Evolutionary conservation across 1,140 invertebrate species (phyloP), one percentile per base, ranked within the genome.

Genomic region (Apis mellifera): DNA sequence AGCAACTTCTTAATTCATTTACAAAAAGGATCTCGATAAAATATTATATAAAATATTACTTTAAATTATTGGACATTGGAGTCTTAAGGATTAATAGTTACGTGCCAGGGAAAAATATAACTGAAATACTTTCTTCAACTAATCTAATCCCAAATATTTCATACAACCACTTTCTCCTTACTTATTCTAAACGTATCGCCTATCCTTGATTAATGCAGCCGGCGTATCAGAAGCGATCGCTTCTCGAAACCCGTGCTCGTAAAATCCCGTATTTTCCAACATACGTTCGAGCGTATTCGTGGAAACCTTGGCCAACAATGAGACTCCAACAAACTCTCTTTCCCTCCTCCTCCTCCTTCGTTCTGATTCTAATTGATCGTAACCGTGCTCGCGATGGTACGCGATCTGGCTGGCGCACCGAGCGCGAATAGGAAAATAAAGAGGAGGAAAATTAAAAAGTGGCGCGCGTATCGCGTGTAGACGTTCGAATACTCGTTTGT

Each of bases 401-500:
- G 17, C 12, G 60, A 62, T 62, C 32, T 32, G 4, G 32, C 32
- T 32, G 13, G 60, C 60, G 9, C 23, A 57, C 5, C 21, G 15
- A 15, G 13, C 12, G 50, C 50, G 59, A 26, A 50, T 66, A 11
- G 60, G 70, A 52, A 68, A 60, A 60, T 15, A 19, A 48, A 62
- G 52, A 50, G 17, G 26, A 55, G 3, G 77, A 50, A 59, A 76
- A 76, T 68, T 52, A 66, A 81, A 79, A 72, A 64, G 8, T 65
- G 70, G 15, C 59, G 23, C 52, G 66, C 12, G 23, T 32, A 32
- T n/a, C 17, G 21, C 42, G 69, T 77, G 81, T 69, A 23, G 19
- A 71, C 42, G 72, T 65, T 65, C 76, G 76, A 68, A 86, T 78
- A 72, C 73, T 77, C 69, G 71, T 82, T 86, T 82, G 85, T 76